phyloP scores from a whole-genome alignment of 2,113 vertebrate genomes.

The Oryctolagus cuniculus region mOryCun1.1 NC_091445.1:25302501-25303000 shows the following conservation, averaged over 20 bases:
- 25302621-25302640: constrained; percentile 49
- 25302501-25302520: not conserved
- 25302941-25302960: constrained; percentile 17
- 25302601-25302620: not conserved
- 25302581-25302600: constrained; percentile 38
- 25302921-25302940: not conserved
- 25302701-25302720: not conserved
- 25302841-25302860: constrained; percentile 31
- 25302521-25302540: constrained; percentile 15
- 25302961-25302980: not conserved
- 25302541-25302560: constrained; percentile 54
- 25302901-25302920: not conserved
- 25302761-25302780: not conserved
- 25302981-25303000: constrained; percentile 29
- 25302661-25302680: not conserved
- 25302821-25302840: not conserved
- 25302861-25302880: not conserved
- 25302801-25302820: not conserved
- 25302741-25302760: not conserved
- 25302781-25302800: not conserved
- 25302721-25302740: not conserved
- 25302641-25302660: not conserved
- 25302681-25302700: not conserved
- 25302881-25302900: constrained; percentile 68
- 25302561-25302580: not conserved